Evolutionary conservation across 1,140 invertebrate genomes (phyloP), one percentile per base, ranked within the genome.

Genomic region (Andrena cerasifolii): DNA sequence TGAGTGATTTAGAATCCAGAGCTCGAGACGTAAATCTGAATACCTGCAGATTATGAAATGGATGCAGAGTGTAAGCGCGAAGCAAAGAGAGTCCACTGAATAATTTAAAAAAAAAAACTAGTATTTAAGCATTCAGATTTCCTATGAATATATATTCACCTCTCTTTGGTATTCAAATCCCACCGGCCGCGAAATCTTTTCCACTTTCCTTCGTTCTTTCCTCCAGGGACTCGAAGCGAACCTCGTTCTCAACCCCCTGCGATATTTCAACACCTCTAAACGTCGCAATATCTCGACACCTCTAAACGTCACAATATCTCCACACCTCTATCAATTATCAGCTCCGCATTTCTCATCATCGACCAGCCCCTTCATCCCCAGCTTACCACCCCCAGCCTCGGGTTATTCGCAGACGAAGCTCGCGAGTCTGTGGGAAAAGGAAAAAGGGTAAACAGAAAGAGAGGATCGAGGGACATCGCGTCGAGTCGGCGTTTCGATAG

Each of bases 401-500:
- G 7, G 5, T 8, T 26, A 28, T 1, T 2, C 21, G 33, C n/a
- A 12, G 2, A 26, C 40, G 45, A 51, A 18, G 36, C 49, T 8
- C 21, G 18, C 67, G 16, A 40, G n/a, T n/a, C n/a, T 40, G 36
- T 10, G 47, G 26, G 14, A 72, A 45, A 33, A 56, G 10, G 33
- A 6, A n/a, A 12, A 21, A 36, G 12, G 47, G 58, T 40, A 67
- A 56, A 75, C 33, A 74, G 28, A 33, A 54, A 66, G 10, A 24
- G 16, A 14, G 33, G 18, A 77, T 40, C 33, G n/a, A 66, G 65
- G 65, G 65, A 59, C 62, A 66, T 47, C 58, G 24, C 71, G 65
- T 71, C 63, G 18, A 72, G 65, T 71, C 63, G 74, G 67, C 66
- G 79, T 66, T 70, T 67, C 59, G 66, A 82, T 70, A 63, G 63